Conservation (phyloP, 2,113 vertebrate species). For the Barnardius zonarius region DNA sequence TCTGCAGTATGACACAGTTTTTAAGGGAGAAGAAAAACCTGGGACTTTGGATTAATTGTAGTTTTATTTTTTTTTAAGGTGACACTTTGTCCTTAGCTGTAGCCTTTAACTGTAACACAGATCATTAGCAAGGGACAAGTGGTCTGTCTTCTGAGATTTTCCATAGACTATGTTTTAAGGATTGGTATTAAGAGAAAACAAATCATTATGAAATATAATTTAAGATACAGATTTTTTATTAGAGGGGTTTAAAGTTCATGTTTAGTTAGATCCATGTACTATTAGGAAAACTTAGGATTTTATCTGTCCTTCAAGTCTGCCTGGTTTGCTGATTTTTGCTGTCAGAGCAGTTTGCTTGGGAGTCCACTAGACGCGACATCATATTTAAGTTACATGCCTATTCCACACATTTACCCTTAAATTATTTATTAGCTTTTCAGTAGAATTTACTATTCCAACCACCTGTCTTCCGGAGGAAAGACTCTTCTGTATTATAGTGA, state of each 20-base stretch:
- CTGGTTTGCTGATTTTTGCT: background rate
- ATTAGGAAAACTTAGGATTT: background rate
- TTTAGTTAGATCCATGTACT: background rate
- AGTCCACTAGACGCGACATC: fast-evolving
- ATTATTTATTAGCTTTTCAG: background rate
- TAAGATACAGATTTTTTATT: background rate
- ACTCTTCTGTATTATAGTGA: background rate
- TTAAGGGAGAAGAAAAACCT: background rate
- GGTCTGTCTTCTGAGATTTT: background rate
- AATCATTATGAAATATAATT: background rate
- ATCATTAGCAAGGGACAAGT: background rate
- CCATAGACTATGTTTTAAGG: background rate
- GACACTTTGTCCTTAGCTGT: background rate
- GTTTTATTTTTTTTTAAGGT: background rate
- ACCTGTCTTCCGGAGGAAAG: background rate
- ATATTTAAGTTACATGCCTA: background rate
- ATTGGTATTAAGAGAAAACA: background rate
- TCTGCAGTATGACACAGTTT: background rate
- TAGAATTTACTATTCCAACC: background rate
- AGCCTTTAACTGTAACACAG: background rate
- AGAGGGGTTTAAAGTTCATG: background rate
- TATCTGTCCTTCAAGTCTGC: background rate
- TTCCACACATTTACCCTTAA: background rate
- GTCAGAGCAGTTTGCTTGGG: background rate
- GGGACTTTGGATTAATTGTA: background rate